Percentiles rank a stretch among this genome's conserved stretches.
Conservation (phyloP, 2,888 invertebrate genomes). For the Myopa testacea region DNA sequence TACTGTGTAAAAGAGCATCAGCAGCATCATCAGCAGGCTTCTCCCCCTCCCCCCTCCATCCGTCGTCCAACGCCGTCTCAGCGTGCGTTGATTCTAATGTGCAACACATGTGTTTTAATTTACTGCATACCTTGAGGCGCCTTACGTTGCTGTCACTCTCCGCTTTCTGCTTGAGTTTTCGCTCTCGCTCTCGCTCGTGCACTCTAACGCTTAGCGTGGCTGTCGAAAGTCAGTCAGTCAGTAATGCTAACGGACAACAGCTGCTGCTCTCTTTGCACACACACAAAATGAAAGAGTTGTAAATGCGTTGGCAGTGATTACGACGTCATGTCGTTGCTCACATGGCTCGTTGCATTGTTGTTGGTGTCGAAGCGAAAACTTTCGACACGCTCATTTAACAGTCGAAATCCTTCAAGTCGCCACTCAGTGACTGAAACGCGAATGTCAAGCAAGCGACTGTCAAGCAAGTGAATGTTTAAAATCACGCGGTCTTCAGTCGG, state of each 20-base stretch:
- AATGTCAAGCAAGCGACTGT: not conserved
- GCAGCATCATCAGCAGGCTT: too few species aligned
- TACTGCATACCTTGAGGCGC: slow-evolving; percentile 62
- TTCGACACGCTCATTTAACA: slow-evolving; percentile 34
- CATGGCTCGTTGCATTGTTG: not conserved
- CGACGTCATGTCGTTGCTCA: not conserved
- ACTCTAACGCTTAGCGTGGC: not conserved
- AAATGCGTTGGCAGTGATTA: not conserved
- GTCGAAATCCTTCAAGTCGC: not conserved
- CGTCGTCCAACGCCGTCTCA: not conserved
- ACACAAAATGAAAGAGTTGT: not conserved
- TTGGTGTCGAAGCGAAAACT: not conserved
- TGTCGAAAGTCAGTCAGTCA: slow-evolving; percentile 19
- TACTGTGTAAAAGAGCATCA: not conserved
- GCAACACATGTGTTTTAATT: slow-evolving; percentile 54
- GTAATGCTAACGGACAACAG: not conserved
- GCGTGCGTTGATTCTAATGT: not conserved
- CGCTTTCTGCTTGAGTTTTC: not conserved
- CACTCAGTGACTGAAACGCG: not conserved
- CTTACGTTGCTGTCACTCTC: slow-evolving; percentile 40
- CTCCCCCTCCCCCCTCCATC: not conserved
- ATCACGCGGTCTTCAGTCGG: not conserved
- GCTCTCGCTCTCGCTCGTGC: not conserved
- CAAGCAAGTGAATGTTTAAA: not conserved
- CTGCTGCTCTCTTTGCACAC: not conserved